Evolutionary conservation across 2,113 vertebrate genomes (phyloP), one percentile per base, ranked within the genome.

Genomic region (Loxodonta africana): DNA sequence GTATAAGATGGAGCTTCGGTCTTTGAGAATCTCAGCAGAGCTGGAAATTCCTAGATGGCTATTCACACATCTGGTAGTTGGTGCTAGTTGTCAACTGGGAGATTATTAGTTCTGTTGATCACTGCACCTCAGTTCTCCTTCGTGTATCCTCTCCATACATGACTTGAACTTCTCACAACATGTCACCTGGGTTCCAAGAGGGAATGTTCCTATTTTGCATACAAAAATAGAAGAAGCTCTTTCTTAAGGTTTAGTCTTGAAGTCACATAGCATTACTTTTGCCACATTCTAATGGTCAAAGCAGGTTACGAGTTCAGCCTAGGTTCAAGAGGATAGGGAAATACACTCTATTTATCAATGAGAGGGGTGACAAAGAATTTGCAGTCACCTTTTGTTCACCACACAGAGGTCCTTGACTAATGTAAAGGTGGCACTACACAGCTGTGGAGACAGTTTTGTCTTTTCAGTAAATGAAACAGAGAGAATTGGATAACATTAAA

Each of bases 391-490:
- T 69, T 80, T n/a, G 28, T 51, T 0, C 20, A 46, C 46, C 1
- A 21, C 23, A 71, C 12, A 78, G n/a, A 78, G 30, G 15, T 87
- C 46, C 37, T 82, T 30, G 23, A 62, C 30, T 14, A 81, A 87
- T 23, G 23, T 37, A 69, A 57, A 73, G 5, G 25, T 81, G 57
- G 12, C 15, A 30, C 53, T 57, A 57, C 15, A 57, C 53, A 57
- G 15, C 44, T 65, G 23, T 85, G 17, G n/a, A 37, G 11, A 88
- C 30, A 30, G 25, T 48, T 74, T 88, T 88, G 11, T 88, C 41
- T 94, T 88, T 88, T 88, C 76, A 82, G 33, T 48, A 73, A 73
- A 73, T 74, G 8, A 60, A 62, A 88, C 77, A 74, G 51, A 63
- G 57, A 63, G 10, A 94, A 80, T 71, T 88, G 51, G 51, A 63